phyloP scores from a whole-genome alignment of 1,140 invertebrate species.

The Drosophila asahinai region DNA sequence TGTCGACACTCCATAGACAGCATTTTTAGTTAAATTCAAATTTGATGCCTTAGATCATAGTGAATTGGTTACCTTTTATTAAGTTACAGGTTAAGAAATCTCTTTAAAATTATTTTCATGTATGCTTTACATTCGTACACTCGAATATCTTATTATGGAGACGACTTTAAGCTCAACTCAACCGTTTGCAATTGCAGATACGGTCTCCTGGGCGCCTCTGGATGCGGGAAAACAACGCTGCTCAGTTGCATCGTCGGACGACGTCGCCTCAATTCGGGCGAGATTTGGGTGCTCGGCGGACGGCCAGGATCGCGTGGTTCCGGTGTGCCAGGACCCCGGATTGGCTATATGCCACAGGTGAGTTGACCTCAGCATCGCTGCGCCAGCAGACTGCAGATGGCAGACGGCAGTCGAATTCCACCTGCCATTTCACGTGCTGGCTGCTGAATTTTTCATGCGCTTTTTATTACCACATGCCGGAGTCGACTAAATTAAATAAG shows the following conservation, averaged over 20 bases:
- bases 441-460: constrained; percentile 67
- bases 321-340: constrained; percentile 92
- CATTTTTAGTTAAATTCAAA: too few relatives aligned
- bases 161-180: constrained; percentile 15
- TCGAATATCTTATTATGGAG: constrained; percentile 51
- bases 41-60: too few relatives aligned
- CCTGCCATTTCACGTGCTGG: not conserved
- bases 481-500: constrained; percentile 80
- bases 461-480: constrained; percentile 66
- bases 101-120: constrained; percentile 16
- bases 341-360: constrained; percentile 89
- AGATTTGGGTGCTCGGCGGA: constrained; percentile 94
- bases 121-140: not conserved
- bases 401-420: not conserved
- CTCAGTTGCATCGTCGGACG: constrained; percentile 95
- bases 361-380: constrained; percentile 36
- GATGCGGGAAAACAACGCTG: constrained; percentile 94
- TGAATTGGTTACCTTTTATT: too few relatives aligned
- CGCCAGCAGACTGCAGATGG: not conserved
- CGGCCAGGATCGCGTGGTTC: constrained; percentile 92
- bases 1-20: too few relatives aligned
- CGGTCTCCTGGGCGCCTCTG: constrained; percentile 93
- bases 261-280: constrained; percentile 91
- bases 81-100: too few relatives aligned
- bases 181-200: constrained; percentile 88